Evolutionary conservation across 2,113 vertebrate genomes (phyloP).

Genomic region (Ahaetulla prasina): DNA sequence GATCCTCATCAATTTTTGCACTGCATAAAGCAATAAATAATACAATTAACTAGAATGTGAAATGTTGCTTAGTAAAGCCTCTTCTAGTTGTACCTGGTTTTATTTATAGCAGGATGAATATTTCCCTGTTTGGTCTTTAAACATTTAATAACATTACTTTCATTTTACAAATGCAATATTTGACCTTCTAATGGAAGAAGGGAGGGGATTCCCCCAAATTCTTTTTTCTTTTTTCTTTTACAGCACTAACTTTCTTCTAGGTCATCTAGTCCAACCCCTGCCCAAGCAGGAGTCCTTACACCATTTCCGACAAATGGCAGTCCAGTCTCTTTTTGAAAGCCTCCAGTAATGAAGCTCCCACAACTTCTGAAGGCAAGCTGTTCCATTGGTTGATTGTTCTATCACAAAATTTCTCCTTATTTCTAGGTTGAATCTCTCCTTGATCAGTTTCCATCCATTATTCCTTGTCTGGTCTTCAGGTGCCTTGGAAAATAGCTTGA

Average conservation of each 20-base stretch:
- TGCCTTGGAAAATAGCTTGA: too few relatives aligned
- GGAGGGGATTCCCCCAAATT: neutral
- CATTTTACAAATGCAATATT: neutral
- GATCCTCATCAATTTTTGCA: neutral
- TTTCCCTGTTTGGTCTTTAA: neutral
- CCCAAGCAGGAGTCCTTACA: too few relatives aligned
- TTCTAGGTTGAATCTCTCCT: too few relatives aligned
- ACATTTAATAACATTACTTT: neutral
- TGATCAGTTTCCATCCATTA: too few relatives aligned
- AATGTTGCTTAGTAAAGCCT: neutral
- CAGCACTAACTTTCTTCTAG: neutral
- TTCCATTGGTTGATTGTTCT: too few relatives aligned
- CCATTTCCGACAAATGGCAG: too few relatives aligned
- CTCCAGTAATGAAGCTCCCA: too few relatives aligned
- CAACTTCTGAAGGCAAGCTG: too few relatives aligned
- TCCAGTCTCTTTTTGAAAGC: too few relatives aligned
- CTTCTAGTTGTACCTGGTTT: neutral
- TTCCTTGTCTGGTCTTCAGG: too few relatives aligned
- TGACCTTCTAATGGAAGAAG: neutral
- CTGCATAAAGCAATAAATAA: constrained; percentile 34
- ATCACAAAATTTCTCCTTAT: too few relatives aligned
- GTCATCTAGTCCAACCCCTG: too few relatives aligned
- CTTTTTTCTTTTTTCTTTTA: neutral
- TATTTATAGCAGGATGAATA: neutral
- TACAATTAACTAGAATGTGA: neutral